A percentile compares a stretch with the other conserved stretches of the same genome.
Conservation (phyloP, 2,113 vertebrate genomes). For the Lanius ludovicianus region DNA sequence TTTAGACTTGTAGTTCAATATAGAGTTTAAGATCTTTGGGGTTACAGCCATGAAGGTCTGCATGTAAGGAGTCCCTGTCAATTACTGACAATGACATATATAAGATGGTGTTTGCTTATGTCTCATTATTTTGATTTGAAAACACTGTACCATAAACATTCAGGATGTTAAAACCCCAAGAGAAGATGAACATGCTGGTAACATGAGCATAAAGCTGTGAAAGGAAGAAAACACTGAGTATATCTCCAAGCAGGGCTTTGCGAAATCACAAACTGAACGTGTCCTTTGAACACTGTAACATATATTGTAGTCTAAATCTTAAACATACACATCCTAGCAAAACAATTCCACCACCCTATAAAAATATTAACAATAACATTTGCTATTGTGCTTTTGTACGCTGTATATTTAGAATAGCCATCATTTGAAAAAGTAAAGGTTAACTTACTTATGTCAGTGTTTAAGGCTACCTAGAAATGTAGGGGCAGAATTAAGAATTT, state of each 20-base stretch:
- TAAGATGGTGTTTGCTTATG: not conserved
- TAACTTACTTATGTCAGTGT: not conserved
- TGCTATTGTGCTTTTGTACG: not conserved
- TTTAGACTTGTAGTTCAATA: conserved; percentile 21
- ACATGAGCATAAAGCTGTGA: conserved; percentile 43
- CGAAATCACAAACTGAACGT: not conserved
- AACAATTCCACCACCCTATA: not conserved
- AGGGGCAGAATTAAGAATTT: not conserved
- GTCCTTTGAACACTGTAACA: not conserved
- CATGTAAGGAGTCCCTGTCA: not conserved
- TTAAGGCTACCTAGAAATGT: not conserved
- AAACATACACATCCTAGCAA: not conserved
- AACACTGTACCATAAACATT: not conserved
- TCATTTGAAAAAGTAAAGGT: not conserved
- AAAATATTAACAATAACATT: not conserved
- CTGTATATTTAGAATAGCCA: not conserved
- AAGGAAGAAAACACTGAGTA: not conserved
- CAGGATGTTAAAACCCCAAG: conserved; percentile 40
- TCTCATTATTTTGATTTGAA: conserved; percentile 61
- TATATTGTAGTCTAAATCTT: not conserved
- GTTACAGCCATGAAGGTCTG: not conserved
- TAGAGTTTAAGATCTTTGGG: conserved; percentile 4
- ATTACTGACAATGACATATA: not conserved
- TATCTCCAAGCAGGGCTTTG: not conserved
- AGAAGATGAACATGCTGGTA: conserved; percentile 45